Evolutionary conservation across 1,140 invertebrate genomes (phyloP).

Genomic region (Drosophila subpulchrella): DNA sequence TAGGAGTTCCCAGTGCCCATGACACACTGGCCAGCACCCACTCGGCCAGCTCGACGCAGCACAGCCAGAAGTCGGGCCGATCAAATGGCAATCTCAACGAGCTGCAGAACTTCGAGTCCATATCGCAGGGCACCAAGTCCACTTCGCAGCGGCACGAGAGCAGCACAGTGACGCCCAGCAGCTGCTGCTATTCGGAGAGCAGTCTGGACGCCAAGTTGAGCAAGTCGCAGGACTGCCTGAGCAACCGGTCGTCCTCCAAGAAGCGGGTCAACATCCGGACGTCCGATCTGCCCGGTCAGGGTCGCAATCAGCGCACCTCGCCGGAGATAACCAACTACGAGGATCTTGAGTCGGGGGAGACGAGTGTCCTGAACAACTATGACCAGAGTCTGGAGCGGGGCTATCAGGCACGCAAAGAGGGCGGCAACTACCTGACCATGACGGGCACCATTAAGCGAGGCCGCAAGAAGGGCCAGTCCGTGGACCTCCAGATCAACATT

Average conservation of each 20-base stretch:
- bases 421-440: constrained; percentile 87
- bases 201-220: constrained; percentile 79
- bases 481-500: constrained; percentile 90
- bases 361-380: constrained; percentile 85
- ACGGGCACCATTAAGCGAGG: constrained; percentile 90
- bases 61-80: constrained; percentile 70
- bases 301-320: constrained; percentile 67
- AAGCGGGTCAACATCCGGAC: constrained; percentile 88
- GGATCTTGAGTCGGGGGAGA: constrained; percentile 85
- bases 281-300: constrained; percentile 57
- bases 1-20: constrained; percentile 49
- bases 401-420: constrained; percentile 85
- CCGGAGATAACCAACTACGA: constrained; percentile 79
- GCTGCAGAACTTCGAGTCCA: constrained; percentile 78
- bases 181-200: constrained; percentile 83
- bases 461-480: constrained; percentile 89
- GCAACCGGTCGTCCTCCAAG: constrained; percentile 86
- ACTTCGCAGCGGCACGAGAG: constrained; percentile 77
- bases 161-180: constrained; percentile 80
- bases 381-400: constrained; percentile 84
- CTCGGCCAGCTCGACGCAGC: constrained; percentile 72
- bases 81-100: constrained; percentile 79
- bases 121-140: constrained; percentile 76
- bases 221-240: constrained; percentile 84
- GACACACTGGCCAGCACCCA: constrained; percentile 72